Evolutionary conservation across 2,113 vertebrate species (phyloP), one percentile per base, ranked within the genome.

Genomic region (Amphiprion ocellaris): DNA sequence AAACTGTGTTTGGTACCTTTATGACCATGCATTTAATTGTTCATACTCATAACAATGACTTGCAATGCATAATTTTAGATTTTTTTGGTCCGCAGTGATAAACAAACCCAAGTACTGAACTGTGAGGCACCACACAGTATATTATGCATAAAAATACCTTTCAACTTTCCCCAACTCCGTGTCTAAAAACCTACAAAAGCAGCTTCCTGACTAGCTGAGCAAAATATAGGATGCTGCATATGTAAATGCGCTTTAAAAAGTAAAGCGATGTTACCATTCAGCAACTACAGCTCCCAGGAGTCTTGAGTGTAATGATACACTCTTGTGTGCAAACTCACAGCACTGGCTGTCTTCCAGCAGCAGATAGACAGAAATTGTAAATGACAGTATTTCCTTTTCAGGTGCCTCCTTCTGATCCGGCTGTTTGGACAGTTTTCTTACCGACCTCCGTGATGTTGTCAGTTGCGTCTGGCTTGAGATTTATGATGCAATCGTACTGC

Each of bases 401-500:
- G 37, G 33, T 79, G 21, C 69, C 71, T 64, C 54, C 77, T 14
- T 76, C 53, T 56, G 82, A 79, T 82, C 39, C 54, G 37, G 46
- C 33, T 64, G 60, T 82, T 82, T 61, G 62, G 69, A 72, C 69
- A 69, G 64, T 56, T 81, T 79, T 75, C 12, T 23, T 37, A 19
- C 5, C 26, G 54, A 82, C 58, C 10, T 60, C 75, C 49, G 6
- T 58, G 75, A 74, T 70, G 54, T 24, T 85, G 77, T 82, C 74
- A 56, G 73, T 21, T 2, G 44, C 59, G 30, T n/a, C 33, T 56
- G 46, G 16, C 62, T 33, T 41, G 66, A 83, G 86, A 90, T 80
- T 87, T 62, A 80, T 84, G 72, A 86, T 70, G 78, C 67, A 84
- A 81, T 74, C 0, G 5, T 37, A 46, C 3, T 26, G 46, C 26